Conservation (phyloP, 2,797 vertebrate genomes). For the Tolypeutes matacus region DNA sequence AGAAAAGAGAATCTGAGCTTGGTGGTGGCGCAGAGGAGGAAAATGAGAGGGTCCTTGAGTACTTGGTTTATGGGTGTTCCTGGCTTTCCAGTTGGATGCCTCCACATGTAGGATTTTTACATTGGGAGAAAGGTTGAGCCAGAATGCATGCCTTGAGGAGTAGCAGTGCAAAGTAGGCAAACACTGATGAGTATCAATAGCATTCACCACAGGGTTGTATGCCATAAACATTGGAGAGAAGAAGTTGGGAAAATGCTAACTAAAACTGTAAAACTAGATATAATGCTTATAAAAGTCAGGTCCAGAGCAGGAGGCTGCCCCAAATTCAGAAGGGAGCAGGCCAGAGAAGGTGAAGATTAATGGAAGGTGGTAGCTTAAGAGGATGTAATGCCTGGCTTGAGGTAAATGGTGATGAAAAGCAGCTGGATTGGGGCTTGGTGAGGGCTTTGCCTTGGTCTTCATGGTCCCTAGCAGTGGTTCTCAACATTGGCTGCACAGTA, state of each 20-base stretch:
- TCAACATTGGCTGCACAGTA: conserved; percentile 82
- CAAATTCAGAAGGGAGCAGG: neutral
- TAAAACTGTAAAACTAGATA: neutral
- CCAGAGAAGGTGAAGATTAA: neutral
- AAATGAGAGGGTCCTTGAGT: neutral
- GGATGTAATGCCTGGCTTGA: neutral
- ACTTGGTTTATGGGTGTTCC: neutral
- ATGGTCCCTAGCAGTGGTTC: neutral
- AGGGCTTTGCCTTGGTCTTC: neutral
- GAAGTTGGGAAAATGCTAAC: neutral
- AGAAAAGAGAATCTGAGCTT: neutral
- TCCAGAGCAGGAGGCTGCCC: neutral
- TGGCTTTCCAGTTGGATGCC: neutral
- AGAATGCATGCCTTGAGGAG: neutral
- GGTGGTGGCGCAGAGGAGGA: neutral
- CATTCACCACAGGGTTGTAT: neutral
- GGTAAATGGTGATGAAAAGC: neutral
- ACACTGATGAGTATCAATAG: neutral
- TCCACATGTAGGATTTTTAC: neutral
- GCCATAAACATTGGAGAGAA: neutral
- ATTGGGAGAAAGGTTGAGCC: no score
- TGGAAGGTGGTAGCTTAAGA: neutral
- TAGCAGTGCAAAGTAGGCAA: neutral
- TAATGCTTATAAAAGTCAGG: neutral
- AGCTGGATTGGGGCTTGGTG: accelerated